Evolutionary conservation across 1,140 invertebrate genomes (phyloP).

Genomic region (Microplitis mediator): DNA sequence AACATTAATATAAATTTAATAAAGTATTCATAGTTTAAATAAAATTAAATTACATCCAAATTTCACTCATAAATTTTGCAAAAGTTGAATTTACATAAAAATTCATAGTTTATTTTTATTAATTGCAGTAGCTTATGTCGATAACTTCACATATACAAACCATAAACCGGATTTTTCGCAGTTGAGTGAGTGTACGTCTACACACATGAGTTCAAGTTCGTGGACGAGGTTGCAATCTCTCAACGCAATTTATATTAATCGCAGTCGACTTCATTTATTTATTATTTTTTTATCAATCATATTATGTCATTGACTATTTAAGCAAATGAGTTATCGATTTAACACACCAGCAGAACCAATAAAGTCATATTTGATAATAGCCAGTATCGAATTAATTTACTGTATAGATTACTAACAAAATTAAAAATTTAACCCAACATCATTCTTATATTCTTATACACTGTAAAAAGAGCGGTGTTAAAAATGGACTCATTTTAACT

Average conservation of each 20-base stretch:
- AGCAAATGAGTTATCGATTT: neutral
- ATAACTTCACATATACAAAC: neutral
- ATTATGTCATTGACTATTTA: neutral
- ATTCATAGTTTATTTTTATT: neutral
- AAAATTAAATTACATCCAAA: too few relatives aligned
- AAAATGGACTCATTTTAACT: too few relatives aligned
- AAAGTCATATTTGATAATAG: too few relatives aligned
- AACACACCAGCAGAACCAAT: too few relatives aligned
- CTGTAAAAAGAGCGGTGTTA: too few relatives aligned
- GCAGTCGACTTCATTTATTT: slow-evolving; percentile 13
- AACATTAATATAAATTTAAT: neutral
- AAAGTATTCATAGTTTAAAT: too few relatives aligned
- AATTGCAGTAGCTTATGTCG: too few relatives aligned
- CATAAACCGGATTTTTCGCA: neutral
- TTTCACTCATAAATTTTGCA: too few relatives aligned
- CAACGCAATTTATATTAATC: neutral
- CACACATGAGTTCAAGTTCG: slow-evolving; percentile 18
- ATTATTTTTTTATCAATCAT: neutral
- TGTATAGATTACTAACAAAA: too few relatives aligned
- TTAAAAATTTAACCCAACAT: too few relatives aligned
- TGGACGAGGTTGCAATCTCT: slow-evolving; percentile 22
- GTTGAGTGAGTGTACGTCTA: neutral
- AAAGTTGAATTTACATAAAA: neutral
- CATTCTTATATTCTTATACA: too few relatives aligned
- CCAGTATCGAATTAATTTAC: neutral